Conservation (phyloP, 2,113 vertebrate genomes). For the Boulengeromyrus knoepffleri region DNA sequence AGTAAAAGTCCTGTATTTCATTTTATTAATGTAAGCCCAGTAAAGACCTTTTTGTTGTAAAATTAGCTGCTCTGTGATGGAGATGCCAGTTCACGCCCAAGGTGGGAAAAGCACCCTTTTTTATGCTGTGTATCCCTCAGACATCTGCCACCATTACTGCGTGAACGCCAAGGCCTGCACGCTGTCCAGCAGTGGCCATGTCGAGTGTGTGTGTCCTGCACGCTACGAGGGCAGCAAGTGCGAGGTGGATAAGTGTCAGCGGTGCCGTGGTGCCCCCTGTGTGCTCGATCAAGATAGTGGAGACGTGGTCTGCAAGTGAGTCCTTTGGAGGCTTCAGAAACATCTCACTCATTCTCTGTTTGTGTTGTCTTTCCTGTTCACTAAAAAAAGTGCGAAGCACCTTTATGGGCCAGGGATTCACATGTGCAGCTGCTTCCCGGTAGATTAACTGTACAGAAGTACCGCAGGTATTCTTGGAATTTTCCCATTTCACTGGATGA, state of each 20-base stretch:
- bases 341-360: neutral
- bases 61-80: neutral
- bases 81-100: neutral
- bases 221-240: conserved; percentile 72
- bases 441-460: neutral
- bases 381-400: neutral
- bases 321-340: neutral
- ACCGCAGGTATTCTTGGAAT: neutral
- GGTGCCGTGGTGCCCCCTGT: conserved; percentile 71
- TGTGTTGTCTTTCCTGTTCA: neutral
- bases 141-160: conserved; percentile 77
- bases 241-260: conserved; percentile 69
- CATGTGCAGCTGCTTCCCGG: neutral
- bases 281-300: conserved; percentile 58
- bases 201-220: conserved; percentile 70
- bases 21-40: neutral
- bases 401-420: neutral
- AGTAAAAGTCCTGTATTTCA: neutral
- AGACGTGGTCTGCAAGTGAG: conserved; percentile 78
- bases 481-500: neutral
- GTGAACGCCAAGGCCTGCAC: conserved; percentile 73
- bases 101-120: neutral
- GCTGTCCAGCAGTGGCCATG: conserved; percentile 59
- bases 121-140: conserved; percentile 37
- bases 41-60: neutral